Evolutionary conservation across 2,797 vertebrate genomes (phyloP).

Genomic region (Eutrigla gurnardus): DNA sequence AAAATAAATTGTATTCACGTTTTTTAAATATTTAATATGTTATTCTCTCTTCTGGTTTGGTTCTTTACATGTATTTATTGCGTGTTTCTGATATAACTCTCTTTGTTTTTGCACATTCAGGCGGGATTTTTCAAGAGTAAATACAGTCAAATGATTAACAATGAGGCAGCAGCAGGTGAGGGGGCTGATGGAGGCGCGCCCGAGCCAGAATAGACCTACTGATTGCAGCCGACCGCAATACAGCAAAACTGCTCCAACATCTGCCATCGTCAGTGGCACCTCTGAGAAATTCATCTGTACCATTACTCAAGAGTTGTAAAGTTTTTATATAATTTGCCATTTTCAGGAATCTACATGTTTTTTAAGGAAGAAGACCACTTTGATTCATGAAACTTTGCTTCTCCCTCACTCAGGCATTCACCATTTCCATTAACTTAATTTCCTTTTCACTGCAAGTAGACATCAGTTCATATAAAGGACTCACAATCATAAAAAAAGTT

Average conservation of each 20-base stretch:
- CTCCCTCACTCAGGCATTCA: neutral
- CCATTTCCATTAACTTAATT: neutral
- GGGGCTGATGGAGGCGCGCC: conserved; percentile 1
- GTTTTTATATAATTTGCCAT: neutral
- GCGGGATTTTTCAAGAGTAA: conserved; percentile 91
- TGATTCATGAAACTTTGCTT: neutral
- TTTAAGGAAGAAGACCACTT: neutral
- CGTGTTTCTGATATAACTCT: neutral
- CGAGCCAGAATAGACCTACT: neutral
- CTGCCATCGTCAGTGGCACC: neutral
- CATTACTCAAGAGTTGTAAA: neutral
- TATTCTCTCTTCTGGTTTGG: neutral
- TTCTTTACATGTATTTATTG: neutral
- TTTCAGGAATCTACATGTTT: neutral
- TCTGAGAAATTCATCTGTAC: neutral
- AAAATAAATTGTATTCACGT: neutral
- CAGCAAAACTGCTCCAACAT: neutral
- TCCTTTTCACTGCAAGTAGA: neutral
- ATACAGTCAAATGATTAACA: conserved; percentile 83
- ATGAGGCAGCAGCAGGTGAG: conserved; percentile 24
- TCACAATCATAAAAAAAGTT: neutral
- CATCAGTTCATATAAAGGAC: neutral
- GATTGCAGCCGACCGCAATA: neutral
- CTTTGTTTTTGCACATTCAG: conserved; percentile 64
- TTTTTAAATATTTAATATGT: neutral